Conservation (phyloP, 1,140 invertebrate species). For the Eumeta japonica region DNA sequence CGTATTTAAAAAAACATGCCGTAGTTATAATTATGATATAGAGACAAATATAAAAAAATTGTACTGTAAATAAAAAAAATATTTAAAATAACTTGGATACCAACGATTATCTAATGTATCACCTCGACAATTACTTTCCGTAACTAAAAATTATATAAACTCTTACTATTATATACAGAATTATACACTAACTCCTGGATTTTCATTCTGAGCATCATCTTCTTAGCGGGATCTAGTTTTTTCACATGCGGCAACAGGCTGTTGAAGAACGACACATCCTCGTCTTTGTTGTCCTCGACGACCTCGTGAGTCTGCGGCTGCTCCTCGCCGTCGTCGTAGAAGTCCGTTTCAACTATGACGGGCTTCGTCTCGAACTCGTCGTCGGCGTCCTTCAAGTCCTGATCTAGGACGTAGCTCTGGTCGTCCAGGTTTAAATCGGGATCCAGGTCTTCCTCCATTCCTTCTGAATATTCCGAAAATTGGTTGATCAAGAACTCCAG, state of each 20-base stretch:
- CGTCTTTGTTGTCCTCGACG: constrained; percentile 32
- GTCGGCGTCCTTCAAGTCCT: constrained; percentile 36
- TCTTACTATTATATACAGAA: constrained; percentile 41
- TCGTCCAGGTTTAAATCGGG: constrained; percentile 27
- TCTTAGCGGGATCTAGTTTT: constrained; percentile 45
- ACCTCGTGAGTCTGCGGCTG: constrained; percentile 21
- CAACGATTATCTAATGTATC: no score
- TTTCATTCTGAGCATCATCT: constrained; percentile 49
- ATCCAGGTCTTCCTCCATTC: constrained; percentile 26
- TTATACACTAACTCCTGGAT: constrained; percentile 51
- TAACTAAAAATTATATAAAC: background rate
- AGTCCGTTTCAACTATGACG: constrained; percentile 46
- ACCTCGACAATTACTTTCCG: no score
- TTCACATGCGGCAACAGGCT: constrained; percentile 49
- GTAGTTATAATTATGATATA: no score
- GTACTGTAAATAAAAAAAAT: no score
- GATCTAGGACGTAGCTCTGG: constrained; percentile 14
- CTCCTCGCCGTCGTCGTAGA: constrained; percentile 47
- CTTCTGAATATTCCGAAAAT: constrained; percentile 40
- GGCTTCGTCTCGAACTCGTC: constrained; percentile 53
- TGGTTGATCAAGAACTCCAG: constrained; percentile 44
- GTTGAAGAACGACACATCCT: constrained; percentile 50
- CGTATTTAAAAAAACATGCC: no score
- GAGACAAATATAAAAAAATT: no score
- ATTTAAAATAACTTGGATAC: no score